phyloP scores from a whole-genome alignment of 2,797 vertebrate genomes.

The Aldrovandia affinis region DNA sequence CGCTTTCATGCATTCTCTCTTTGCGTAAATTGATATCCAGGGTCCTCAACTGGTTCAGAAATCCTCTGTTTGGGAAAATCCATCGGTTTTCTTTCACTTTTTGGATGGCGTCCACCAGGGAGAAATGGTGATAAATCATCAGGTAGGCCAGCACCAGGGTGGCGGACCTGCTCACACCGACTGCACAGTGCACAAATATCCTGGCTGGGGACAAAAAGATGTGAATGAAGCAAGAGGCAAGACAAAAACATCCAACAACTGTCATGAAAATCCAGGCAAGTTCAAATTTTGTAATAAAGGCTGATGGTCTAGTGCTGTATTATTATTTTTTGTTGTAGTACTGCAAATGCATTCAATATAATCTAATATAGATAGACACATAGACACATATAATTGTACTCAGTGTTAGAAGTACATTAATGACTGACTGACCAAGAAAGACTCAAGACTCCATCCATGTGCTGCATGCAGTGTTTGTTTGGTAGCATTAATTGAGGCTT shows the following conservation, averaged over 20 bases:
- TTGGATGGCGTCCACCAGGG: conserved; percentile 78
- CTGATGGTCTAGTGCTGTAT: not conserved
- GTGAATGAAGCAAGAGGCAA: not conserved
- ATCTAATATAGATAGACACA: not conserved
- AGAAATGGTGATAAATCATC: conserved; percentile 86
- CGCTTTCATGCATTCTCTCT: conserved; percentile 61
- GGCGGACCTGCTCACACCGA: conserved; percentile 90
- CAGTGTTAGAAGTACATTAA: not conserved
- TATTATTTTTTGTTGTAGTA: not conserved
- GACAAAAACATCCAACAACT: not conserved
- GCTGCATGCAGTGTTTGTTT: too few relatives aligned
- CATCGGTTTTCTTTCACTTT: conserved; percentile 79
- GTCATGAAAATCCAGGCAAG: too few relatives aligned
- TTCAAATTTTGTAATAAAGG: not conserved
- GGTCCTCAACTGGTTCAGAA: conserved; percentile 80
- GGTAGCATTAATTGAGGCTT: too few relatives aligned
- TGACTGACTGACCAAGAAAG: not conserved
- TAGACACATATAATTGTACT: not conserved
- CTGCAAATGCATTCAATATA: not conserved
- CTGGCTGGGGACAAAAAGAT: conserved; percentile 60
- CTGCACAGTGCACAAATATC: conserved; percentile 81
- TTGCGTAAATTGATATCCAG: conserved; percentile 70
- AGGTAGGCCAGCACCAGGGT: conserved; percentile 86
- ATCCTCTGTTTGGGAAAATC: conserved; percentile 87
- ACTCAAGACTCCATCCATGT: not conserved